phyloP scores from a whole-genome alignment of 2,113 vertebrate genomes.

The Turnix velox region DNA sequence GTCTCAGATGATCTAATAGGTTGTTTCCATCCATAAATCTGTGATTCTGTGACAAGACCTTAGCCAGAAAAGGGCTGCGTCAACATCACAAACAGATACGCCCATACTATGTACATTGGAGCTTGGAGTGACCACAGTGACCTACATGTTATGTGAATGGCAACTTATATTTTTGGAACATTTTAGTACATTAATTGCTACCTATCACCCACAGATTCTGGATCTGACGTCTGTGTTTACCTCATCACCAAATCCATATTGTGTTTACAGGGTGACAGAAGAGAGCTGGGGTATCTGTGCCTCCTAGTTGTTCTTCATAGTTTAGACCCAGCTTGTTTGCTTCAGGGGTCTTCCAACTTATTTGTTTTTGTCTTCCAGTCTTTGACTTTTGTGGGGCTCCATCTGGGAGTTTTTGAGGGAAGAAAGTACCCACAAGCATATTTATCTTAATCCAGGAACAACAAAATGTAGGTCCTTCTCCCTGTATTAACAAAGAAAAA shows the following conservation, averaged over 20 bases:
- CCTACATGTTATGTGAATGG: not conserved
- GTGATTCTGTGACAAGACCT: not conserved
- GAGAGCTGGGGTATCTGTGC: not conserved
- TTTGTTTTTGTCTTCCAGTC: not conserved
- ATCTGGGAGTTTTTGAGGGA: not conserved
- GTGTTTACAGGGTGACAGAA: not conserved
- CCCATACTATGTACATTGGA: not conserved
- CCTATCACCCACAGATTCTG: not conserved
- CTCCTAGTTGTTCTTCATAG: not conserved
- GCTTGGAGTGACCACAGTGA: not conserved
- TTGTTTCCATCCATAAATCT: slow-evolving; percentile 32
- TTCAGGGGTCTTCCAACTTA: not conserved
- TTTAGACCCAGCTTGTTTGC: not conserved
- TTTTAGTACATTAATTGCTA: not conserved
- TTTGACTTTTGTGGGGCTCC: not conserved
- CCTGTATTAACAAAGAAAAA: not conserved
- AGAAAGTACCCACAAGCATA: not conserved
- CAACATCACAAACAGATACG: not conserved
- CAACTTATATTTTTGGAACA: not conserved
- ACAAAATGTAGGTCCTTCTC: not conserved
- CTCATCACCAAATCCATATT: not conserved
- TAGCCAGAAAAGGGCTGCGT: not conserved
- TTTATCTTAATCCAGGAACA: not conserved
- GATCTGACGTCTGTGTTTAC: not conserved
- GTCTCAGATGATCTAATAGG: not conserved